Percentiles rank a stretch among this genome's conserved stretches.
Conservation (phyloP, 1,140 invertebrate genomes). For the Drosophila tsacasi region DNA sequence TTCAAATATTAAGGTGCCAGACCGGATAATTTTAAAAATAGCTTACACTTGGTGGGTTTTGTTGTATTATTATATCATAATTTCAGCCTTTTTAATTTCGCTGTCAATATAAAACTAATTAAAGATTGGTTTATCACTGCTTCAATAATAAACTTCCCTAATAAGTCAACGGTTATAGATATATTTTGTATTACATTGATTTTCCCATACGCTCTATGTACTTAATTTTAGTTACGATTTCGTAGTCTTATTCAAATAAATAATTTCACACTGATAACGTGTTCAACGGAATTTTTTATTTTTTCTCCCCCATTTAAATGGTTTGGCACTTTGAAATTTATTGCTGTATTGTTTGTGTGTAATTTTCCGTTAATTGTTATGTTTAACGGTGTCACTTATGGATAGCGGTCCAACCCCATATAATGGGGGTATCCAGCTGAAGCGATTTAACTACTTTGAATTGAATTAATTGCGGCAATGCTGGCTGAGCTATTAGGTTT, state of each 20-base stretch:
- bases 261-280: conserved; percentile 1
- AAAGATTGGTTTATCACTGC: neutral
- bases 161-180: neutral
- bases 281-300: conserved; percentile 1
- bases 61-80: too few species aligned
- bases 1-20: neutral
- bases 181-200: conserved; percentile 5
- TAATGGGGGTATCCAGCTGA: conserved; percentile 28
- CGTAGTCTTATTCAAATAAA: neutral
- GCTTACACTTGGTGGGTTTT: too few species aligned
- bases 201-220: neutral
- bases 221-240: neutral
- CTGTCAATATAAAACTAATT: too few species aligned
- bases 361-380: conserved; percentile 14
- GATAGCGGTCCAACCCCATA: conserved; percentile 22
- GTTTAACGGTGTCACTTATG: conserved; percentile 21
- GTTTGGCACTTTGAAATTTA: conserved; percentile 16
- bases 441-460: conserved; percentile 39
- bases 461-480: conserved; percentile 47
- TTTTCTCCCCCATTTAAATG: conserved; percentile 1
- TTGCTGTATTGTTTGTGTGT: conserved; percentile 8
- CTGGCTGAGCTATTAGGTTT: conserved; percentile 22
- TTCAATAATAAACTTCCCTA: neutral
- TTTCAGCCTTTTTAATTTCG: too few species aligned
- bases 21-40: too few species aligned